Percentiles rank a stretch among this genome's conserved stretches.
Conservation (phyloP, 1,140 invertebrate genomes). For the Riptortus pedestris region DNA sequence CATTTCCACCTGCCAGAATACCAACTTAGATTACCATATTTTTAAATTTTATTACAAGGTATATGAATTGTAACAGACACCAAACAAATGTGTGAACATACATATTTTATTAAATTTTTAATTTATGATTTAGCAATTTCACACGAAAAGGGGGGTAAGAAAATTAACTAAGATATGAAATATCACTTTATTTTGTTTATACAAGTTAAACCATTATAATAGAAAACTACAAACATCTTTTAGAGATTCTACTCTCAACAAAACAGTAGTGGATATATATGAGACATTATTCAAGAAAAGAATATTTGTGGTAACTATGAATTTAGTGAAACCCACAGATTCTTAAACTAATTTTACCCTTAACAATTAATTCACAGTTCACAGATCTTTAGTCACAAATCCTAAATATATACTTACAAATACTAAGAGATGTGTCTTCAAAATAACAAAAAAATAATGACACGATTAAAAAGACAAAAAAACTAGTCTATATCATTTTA, state of each 20-base stretch:
- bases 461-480: not conserved
- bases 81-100: too few species aligned
- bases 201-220: not conserved
- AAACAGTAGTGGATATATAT: not conserved
- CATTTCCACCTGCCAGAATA: too few species aligned
- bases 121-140: too few species aligned
- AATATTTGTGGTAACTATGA: constrained; percentile 3
- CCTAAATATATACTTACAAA: not conserved
- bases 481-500: not conserved
- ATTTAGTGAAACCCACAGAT: not conserved
- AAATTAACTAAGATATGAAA: not conserved
- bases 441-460: not conserved
- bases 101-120: too few species aligned
- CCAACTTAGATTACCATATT: too few species aligned
- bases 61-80: too few species aligned
- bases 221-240: not conserved
- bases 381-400: not conserved
- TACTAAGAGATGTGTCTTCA: not conserved
- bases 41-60: too few species aligned
- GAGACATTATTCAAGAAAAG: not conserved
- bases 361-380: not conserved
- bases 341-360: not conserved
- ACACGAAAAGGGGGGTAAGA: not conserved
- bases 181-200: not conserved
- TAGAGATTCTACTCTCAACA: not conserved